Percentiles rank a stretch among this genome's conserved stretches.
Conservation (phyloP, 2,888 invertebrate species). For the Cantharis nigra region DNA sequence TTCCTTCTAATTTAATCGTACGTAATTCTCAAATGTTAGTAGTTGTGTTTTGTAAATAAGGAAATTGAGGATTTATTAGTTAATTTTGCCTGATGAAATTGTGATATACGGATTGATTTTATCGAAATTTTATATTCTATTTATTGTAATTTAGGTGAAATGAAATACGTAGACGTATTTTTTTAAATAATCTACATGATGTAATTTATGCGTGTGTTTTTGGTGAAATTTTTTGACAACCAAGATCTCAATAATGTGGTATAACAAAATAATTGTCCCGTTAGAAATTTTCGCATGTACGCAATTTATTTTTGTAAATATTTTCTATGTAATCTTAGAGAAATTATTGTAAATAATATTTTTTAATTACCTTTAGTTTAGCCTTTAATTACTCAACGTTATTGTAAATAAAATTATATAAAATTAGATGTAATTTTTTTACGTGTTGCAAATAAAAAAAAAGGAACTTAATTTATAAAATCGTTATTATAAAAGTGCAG, state of each 20-base stretch:
- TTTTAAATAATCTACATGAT: not conserved
- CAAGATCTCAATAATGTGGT: not conserved
- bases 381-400: not conserved
- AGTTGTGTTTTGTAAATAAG: not conserved
- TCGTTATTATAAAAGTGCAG: not conserved
- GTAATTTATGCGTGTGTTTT: not conserved
- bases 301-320: not conserved
- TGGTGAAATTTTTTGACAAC: not conserved
- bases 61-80: conserved; percentile 4
- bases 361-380: not conserved
- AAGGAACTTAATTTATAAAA: not conserved
- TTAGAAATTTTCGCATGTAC: not conserved
- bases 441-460: not conserved
- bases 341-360: not conserved
- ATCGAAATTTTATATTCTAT: conserved; percentile 19
- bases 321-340: not conserved
- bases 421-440: not conserved
- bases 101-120: conserved; percentile 25
- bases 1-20: not conserved
- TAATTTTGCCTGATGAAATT: conserved; percentile 24
- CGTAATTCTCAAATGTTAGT: not conserved
- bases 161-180: conserved; percentile 5
- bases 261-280: not conserved
- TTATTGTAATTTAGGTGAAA: conserved; percentile 18
- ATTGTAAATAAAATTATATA: not conserved